Evolutionary conservation across 2,888 invertebrate species (phyloP), one percentile per base, ranked within the genome.

Genomic region (Boloria euphrosyne): DNA sequence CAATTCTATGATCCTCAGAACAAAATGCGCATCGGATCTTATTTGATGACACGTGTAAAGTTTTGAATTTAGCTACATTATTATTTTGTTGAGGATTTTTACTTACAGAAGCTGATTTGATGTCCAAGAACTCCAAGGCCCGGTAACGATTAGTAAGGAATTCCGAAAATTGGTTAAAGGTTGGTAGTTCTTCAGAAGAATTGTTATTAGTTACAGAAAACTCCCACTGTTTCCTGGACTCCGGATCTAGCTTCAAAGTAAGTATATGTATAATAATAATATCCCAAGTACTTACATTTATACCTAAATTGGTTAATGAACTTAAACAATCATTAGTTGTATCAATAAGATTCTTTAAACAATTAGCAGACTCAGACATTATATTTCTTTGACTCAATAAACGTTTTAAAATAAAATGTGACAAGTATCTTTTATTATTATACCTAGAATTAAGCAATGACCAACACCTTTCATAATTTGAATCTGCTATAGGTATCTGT

Each of bases 381-480:
- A n/a, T n/a, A n/a, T n/a, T n/a, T n/a, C n/a, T n/a, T n/a, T n/a
- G n/a, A n/a, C n/a, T n/a, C n/a, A n/a, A n/a, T n/a, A n/a, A n/a
- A n/a, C n/a, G n/a, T n/a, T n/a, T n/a, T n/a, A n/a, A n/a, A n/a
- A n/a, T n/a, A n/a, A n/a, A n/a, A n/a, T n/a, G n/a, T n/a, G n/a
- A n/a, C n/a, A n/a, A n/a, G n/a, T n/a, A n/a, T n/a, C n/a, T n/a
- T n/a, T n/a, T n/a, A 50, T 76, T 76, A 51, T 72, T 67, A 44
- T 71, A 75, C 10, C 73, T 59, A 0, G 16, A 7, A 7, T 71
- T 60, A 47, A 77, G 55, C 7, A 65, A 14, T 13, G 55, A 17
- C 77, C 75, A 77, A 49, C 67, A 66, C 7, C 14, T n/a, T 2
- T 13, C 27, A 53, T 77, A 76, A 62, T 70, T 77, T 1, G 52